Base-by-base conservation (phyloP, 2,888 invertebrate species). In the Teleogryllus oceanicus region DNA sequence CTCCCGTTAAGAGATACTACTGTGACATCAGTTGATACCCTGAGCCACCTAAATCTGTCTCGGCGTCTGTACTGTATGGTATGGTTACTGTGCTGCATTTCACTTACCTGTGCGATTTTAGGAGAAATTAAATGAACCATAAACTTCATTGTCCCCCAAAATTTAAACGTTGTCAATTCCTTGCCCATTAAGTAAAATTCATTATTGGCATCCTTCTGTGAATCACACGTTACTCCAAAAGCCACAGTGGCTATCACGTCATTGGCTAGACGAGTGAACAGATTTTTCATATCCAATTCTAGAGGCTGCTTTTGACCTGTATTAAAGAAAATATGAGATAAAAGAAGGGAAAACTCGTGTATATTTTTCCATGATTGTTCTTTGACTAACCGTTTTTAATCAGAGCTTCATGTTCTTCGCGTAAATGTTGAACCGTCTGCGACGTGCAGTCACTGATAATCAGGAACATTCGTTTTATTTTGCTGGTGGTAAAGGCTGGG, bases 181-280 rank as follows among this genome's bases (percentile, higher is more conserved):
- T 80, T 80, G 8, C 88, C 88, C 83, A 85, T 85, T 2, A 81
- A n/a, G 82, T 88, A 91, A 84, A 91, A 91, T 76, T 90, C 88
- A 81, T 92, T 91, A 0, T 89, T 84, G 24, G 85, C 87, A 49
- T 91, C 87, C 76, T 87, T 86, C 50, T 91, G 81, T 0, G 91
- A 91, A 84, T 92, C 88, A 1, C 90, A 88, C 81, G 88, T 86
- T 1, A 90, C 86, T 0, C 91, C 91, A 82, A 91, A 91, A 0
- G 89, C 90, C 2, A 88, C 87, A 0, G 89, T 89, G 0, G 91
- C 91, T 24, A 91, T 91, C 24, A 91, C 90, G 84, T 92, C 91
- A 83, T 88, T 91, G 0, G 90, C 88, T 82, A 89, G 91, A 2
- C 90, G 87, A 2, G 89, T 88, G 78, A 89, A 88, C 2, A 88